Evolutionary conservation across 2,888 invertebrate species (phyloP).

Genomic region (Eupithecia subumbrata): DNA sequence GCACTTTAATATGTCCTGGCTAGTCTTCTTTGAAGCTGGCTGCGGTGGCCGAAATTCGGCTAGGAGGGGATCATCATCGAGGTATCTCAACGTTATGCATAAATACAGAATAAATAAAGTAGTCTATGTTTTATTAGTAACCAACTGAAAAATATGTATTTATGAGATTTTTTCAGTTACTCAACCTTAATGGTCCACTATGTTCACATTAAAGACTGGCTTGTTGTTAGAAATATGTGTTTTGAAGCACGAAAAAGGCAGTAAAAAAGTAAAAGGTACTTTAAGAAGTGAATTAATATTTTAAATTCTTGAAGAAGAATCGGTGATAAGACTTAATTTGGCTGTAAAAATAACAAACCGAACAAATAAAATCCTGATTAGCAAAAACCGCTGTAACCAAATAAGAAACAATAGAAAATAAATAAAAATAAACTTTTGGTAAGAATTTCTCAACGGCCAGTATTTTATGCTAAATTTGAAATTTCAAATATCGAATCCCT

Average conservation of each 20-base stretch:
- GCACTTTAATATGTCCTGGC: too few species aligned
- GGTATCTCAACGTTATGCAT: too few species aligned
- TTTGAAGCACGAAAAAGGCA: background rate
- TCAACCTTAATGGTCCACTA: background rate
- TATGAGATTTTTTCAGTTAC: background rate
- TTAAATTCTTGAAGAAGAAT: slow-evolving; percentile 5
- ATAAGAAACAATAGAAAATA: slow-evolving; percentile 31
- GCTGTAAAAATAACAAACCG: slow-evolving; percentile 8
- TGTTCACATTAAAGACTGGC: background rate
- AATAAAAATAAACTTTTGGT: slow-evolving; percentile 35
- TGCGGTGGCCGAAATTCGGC: too few species aligned
- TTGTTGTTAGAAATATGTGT: background rate
- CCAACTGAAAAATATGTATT: too few species aligned
- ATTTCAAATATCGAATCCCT: slow-evolving; percentile 79
- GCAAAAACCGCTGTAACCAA: slow-evolving; percentile 8
- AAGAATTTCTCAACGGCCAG: slow-evolving; percentile 52
- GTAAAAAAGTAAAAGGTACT: too few species aligned
- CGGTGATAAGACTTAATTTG: slow-evolving; percentile 9
- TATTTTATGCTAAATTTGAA: slow-evolving; percentile 75
- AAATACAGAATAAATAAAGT: too few species aligned
- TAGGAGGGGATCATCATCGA: too few species aligned
- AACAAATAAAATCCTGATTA: slow-evolving; percentile 7
- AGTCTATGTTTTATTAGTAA: too few species aligned
- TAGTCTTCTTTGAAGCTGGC: too few species aligned
- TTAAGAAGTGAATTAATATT: background rate